phyloP scores from a whole-genome alignment of 2,113 vertebrate species.

The Thymallus thymallus region DNA sequence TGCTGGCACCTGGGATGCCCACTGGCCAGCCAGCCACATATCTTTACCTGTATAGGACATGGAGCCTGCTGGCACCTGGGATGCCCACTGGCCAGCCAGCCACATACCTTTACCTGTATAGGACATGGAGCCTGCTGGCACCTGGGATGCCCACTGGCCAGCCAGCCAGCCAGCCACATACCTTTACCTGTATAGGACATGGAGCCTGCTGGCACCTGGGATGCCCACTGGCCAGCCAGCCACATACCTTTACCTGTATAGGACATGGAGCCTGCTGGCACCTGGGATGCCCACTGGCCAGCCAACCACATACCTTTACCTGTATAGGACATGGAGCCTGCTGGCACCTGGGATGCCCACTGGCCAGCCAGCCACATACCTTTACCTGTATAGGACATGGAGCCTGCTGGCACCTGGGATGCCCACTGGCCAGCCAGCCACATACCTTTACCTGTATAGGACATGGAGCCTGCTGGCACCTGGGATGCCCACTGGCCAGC shows the following conservation, averaged over 20 bases:
- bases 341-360: constrained; percentile 73
- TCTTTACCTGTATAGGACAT: no score
- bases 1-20: constrained; percentile 73
- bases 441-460: no score
- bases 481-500: constrained; percentile 69
- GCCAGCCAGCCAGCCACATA: no score
- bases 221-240: constrained; percentile 67
- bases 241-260: no score
- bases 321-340: constrained; percentile 70
- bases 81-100: constrained; percentile 67
- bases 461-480: constrained; percentile 72
- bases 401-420: constrained; percentile 73
- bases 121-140: constrained; percentile 73
- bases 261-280: constrained; percentile 73
- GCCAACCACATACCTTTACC: no score
- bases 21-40: constrained; percentile 62
- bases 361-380: constrained; percentile 60
- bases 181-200: no score
- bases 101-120: no score
- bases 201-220: constrained; percentile 71
- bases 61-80: constrained; percentile 71
- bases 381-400: constrained; percentile 71
- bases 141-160: constrained; percentile 71
- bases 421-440: constrained; percentile 65
- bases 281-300: constrained; percentile 71